Conservation (phyloP, 2,113 vertebrate species). For the Heterotis niloticus region DNA sequence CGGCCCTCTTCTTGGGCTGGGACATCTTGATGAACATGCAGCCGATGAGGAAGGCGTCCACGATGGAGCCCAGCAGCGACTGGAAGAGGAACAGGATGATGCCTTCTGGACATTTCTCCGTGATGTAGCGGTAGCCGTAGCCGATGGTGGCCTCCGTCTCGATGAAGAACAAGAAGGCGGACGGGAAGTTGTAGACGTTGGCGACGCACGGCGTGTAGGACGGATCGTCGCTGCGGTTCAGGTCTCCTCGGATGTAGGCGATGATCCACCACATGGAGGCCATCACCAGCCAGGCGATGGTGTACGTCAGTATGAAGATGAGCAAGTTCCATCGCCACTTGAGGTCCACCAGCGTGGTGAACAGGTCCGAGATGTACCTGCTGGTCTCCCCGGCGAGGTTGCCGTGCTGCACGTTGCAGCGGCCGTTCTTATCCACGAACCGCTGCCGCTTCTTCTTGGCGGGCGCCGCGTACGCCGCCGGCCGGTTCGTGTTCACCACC, state of each 20-base stretch:
- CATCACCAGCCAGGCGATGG: constrained; percentile 83
- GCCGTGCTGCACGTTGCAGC: constrained; percentile 82
- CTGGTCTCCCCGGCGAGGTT: constrained; percentile 81
- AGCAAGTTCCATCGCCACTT: constrained; percentile 88
- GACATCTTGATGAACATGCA: constrained; percentile 94
- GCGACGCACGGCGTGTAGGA: constrained; percentile 77
- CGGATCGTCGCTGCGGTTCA: constrained; percentile 63
- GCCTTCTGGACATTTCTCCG: constrained; percentile 79
- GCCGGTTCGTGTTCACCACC: constrained; percentile 64
- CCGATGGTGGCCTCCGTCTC: constrained; percentile 85
- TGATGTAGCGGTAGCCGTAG: constrained; percentile 81
- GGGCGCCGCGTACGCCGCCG: constrained; percentile 58
- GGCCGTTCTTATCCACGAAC: constrained; percentile 85
- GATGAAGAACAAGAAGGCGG: constrained; percentile 83
- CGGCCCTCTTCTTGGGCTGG: constrained; percentile 83
- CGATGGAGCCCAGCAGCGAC: constrained; percentile 79
- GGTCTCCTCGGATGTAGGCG: constrained; percentile 77
- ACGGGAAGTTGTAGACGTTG: constrained; percentile 86
- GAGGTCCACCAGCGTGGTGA: constrained; percentile 84
- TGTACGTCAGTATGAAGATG: constrained; percentile 82
- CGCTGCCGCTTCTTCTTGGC: constrained; percentile 74
- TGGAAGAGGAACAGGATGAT: constrained; percentile 85
- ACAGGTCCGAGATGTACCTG: constrained; percentile 78
- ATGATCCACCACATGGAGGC: constrained; percentile 89
- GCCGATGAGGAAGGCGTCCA: constrained; percentile 83